Base-by-base conservation (phyloP, 2,797 vertebrate species). In the Thunnus albacares region DNA sequence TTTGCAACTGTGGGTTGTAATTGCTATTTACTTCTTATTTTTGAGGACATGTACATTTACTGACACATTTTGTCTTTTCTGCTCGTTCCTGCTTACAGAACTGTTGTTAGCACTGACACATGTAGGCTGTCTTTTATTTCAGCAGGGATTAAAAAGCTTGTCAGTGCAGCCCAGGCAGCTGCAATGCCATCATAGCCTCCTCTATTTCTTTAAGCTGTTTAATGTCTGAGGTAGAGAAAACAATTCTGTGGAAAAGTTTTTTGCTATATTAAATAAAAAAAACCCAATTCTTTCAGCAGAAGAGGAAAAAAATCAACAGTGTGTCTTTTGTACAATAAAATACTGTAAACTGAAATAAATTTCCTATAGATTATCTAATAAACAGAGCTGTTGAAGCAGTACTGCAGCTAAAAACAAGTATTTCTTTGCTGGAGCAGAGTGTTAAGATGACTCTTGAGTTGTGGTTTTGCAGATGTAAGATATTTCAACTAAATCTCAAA, bases 121-220 rank as follows among this genome's bases (percentile, higher is more conserved):
- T 63, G 17, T 35, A 38, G n/a, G 30, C 30, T 47, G 35, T 63
- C 24, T 77, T 51, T 51, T 8, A 51, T 63, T 83, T 59, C 38
- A 76, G 53, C 41, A 45, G 51, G 65, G 47, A 57, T 6, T 77
- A 12, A 75, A 76, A 71, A 68, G 43, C 26, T 43, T 53, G 6
- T 73, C 26, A 41, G 0, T 45, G n/a, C 41, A 6, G 10, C 41
- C 35, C 28, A 51, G 17, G 35, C 52, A 26, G 41, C 38, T 73
- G 72, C 47, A 17, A 18, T 7, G 22, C 7, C 20, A 17, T 63
- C 41, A 35, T 28, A 15, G 24, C 12, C 56, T 43, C n/a, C 28
- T n/a, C 3, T 28, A 14, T 24, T 62, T 60, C 17, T 35, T 77
- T 9, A 6, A 60, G 28, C 6, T 80, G 24, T 65, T 55, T 8